Evolutionary conservation across 2,113 vertebrate species (phyloP), one percentile per base, ranked within the genome.

Genomic region (Salvelinus fontinalis): DNA sequence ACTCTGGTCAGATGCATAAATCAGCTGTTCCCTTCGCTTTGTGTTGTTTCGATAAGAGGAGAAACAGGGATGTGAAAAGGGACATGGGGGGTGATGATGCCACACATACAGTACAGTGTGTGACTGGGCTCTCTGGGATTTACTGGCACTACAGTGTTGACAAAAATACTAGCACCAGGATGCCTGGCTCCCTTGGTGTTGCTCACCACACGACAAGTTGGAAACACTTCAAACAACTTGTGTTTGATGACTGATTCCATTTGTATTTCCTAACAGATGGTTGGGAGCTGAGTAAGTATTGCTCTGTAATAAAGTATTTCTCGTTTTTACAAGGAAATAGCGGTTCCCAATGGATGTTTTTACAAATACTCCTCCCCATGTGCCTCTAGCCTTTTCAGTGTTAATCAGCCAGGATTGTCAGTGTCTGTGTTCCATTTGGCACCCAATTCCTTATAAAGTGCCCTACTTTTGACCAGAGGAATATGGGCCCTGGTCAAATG

Each of bases 171-270:
- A 78, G 83, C 82, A 75, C 54, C 67, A 9, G 67, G 67, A 68
- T 9, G 20, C 64, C 70, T 76, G 18, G 71, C 69, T 29, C 26
- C 31, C 26, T 22, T 7, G 26, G 26, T 67, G 71, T 22, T 44
- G 39, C 39, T 44, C 9, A 44, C 59, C n/a, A 60, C 59, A n/a
- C 71, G 54, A 51, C 76, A 78, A 73, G 82, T 86, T 88, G 82
- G 80, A 88, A 90, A 90, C 73, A 80, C 83, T 80, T 86, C 80
- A 81, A 86, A 78, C 75, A 76, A 83, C 16, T 78, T 84, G 79
- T 51, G 54, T 78, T 75, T 87, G 87, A 79, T 89, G 89, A 91
- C 77, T 93, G 83, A 93, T 91, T 88, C 87, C 44, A 70, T 87
- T 76, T 89, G 77, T 86, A 60, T 88, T 88, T 90, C 75, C 65